Percentiles rank a stretch among this genome's conserved stretches.
These are phyloP conservation scores for Apostichopus leukothele DNA, from an alignment of 53 echinoderm and acorn worm species.

Conservation along the genomic window DNA sequence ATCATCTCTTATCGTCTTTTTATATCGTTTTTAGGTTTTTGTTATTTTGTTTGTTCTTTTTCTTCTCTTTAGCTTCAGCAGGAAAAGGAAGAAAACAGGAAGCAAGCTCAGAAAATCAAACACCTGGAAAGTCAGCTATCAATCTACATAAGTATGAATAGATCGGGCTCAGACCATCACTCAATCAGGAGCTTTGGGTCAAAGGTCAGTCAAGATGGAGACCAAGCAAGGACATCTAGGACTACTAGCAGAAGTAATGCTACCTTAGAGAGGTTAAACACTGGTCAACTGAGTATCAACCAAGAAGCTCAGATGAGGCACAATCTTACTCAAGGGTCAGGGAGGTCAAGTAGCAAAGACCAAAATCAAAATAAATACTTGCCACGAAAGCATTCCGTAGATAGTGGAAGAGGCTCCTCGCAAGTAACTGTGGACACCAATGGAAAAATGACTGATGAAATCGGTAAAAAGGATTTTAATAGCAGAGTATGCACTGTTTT, in stretches of 20 bases:
- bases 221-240: constrained; percentile 6
- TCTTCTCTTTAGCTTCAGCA: not conserved
- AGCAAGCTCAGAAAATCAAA: constrained; percentile 76
- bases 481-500: constrained; percentile 4
- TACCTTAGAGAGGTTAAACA: constrained; percentile 52
- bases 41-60: too few relatives aligned
- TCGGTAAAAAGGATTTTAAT: not conserved
- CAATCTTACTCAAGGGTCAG: not conserved
- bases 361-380: not conserved
- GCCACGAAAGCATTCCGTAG: not conserved
- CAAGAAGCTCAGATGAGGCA: constrained; percentile 66
- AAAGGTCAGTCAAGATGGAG: constrained; percentile 12
- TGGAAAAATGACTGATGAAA: not conserved
- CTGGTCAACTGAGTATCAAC: constrained; percentile 64
- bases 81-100: constrained; percentile 51
- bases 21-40: too few relatives aligned
- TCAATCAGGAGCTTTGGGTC: not conserved
- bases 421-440: not conserved
- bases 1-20: too few relatives aligned
- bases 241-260: constrained; percentile 51
- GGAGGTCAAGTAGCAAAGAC: not conserved
- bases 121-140: constrained; percentile 81
- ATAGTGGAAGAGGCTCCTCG: constrained; percentile 1
- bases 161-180: constrained; percentile 30
- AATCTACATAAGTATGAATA: constrained; percentile 65